Evolutionary conservation across 2,113 vertebrate species (phyloP).

Genomic region (Hyla sarda): DNA sequence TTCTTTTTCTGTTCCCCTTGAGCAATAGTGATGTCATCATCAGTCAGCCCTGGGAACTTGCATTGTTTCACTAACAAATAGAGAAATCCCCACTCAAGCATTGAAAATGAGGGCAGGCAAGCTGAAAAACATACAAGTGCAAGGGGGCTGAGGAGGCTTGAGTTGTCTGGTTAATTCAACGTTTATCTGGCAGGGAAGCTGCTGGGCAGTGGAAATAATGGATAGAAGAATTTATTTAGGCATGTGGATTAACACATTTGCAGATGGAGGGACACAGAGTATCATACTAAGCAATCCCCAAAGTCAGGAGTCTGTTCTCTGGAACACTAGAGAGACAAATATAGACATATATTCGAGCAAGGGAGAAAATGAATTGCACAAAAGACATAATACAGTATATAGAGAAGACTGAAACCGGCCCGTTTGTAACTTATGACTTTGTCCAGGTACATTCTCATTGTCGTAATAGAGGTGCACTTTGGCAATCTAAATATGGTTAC

Average conservation of each 20-base stretch:
- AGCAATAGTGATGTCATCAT: slow-evolving; percentile 72
- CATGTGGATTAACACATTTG: slow-evolving; percentile 49
- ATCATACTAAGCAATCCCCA: not conserved
- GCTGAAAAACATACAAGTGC: slow-evolving; percentile 62
- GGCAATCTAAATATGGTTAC: too few species aligned
- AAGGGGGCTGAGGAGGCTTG: slow-evolving; percentile 64
- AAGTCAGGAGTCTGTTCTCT: not conserved
- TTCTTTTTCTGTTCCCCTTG: slow-evolving; percentile 65
- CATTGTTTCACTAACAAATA: slow-evolving; percentile 80
- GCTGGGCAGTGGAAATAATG: slow-evolving; percentile 45
- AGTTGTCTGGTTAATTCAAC: slow-evolving; percentile 73
- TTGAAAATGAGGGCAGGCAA: slow-evolving; percentile 91
- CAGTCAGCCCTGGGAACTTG: slow-evolving; percentile 73
- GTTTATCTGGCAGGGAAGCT: slow-evolving; percentile 67
- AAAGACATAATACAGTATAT: not conserved
- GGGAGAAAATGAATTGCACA: not conserved
- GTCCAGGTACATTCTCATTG: too few species aligned
- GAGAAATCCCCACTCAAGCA: slow-evolving; percentile 95
- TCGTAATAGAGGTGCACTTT: too few species aligned
- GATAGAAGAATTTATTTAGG: slow-evolving; percentile 51
- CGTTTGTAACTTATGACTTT: too few species aligned
- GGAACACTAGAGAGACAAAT: not conserved
- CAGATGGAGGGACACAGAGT: slow-evolving; percentile 28
- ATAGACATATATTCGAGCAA: not conserved
- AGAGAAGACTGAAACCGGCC: not conserved